These are phyloP conservation scores for Sinopyrophorus schimmeli DNA, from an alignment of 2,888 invertebrate species.

Conservation along the genomic window DNA sequence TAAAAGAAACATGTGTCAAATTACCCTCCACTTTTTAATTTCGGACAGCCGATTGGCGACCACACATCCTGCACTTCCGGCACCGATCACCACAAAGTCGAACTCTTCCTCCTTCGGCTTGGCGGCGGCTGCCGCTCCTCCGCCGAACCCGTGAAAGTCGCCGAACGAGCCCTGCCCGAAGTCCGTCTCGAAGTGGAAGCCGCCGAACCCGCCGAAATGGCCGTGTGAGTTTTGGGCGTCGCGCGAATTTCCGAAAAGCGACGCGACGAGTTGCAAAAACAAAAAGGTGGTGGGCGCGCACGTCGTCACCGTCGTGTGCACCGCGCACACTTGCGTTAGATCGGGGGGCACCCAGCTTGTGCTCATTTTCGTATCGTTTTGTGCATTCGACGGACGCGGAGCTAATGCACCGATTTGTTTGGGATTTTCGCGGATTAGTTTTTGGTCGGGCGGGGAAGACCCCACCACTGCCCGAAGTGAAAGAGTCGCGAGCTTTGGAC, in stretches of 20 bases:
- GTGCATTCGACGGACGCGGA: conserved; percentile 1
- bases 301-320: conserved; percentile 60
- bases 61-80: conserved; percentile 71
- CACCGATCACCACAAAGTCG: conserved; percentile 68
- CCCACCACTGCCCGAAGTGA: no score
- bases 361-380: conserved; percentile 10
- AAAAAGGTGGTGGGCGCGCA: conserved; percentile 63
- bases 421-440: conserved; percentile 4
- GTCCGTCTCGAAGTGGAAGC: conserved; percentile 14
- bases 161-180: conserved; percentile 6
- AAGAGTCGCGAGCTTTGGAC: no score
- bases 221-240: conserved; percentile 51
- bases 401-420: conserved; percentile 6
- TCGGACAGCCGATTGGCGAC: conserved; percentile 67
- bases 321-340: conserved; percentile 59
- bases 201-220: conserved; percentile 43
- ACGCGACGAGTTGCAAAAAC: conserved; percentile 62
- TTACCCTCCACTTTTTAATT: conserved; percentile 64
- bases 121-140: not conserved
- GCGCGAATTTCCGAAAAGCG: conserved; percentile 61
- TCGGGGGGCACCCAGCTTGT: conserved; percentile 62
- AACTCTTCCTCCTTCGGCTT: conserved; percentile 50
- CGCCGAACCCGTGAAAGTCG: conserved; percentile 4
- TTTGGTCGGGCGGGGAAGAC: not conserved
- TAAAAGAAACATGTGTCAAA: not conserved